phyloP scores from a whole-genome alignment of 2,113 vertebrate genomes.

The Fregata magnificens region DNA sequence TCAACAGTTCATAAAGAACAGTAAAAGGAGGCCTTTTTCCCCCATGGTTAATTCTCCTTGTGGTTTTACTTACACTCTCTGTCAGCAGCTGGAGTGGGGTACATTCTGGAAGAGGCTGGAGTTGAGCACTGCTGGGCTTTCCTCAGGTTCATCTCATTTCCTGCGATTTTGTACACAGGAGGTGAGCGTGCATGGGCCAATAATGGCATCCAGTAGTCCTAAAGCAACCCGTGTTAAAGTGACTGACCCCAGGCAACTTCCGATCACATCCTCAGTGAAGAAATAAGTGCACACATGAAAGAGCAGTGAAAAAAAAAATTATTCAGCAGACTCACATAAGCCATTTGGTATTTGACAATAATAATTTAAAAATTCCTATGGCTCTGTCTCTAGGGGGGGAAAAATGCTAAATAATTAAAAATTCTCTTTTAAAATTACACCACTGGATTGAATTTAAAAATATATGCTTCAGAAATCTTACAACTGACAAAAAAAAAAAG shows the following conservation, averaged over 20 bases:
- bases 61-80: background rate
- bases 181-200: background rate
- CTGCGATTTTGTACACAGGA: background rate
- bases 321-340: background rate
- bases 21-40: background rate
- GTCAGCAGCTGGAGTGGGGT: background rate
- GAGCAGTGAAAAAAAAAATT: background rate
- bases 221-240: background rate
- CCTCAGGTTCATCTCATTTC: background rate
- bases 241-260: background rate
- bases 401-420: background rate
- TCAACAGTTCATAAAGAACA: no score
- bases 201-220: background rate
- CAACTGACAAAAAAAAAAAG: background rate
- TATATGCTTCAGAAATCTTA: background rate
- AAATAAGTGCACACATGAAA: background rate
- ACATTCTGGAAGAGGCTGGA: background rate
- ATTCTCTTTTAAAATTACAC: background rate
- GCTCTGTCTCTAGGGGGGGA: background rate
- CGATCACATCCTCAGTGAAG: background rate
- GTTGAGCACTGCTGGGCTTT: background rate
- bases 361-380: background rate
- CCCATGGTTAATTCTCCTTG: background rate
- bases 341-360: background rate
- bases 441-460: background rate